Conservation (phyloP, 2,888 invertebrate genomes). For the Scelioninae gen. 2 region DNA sequence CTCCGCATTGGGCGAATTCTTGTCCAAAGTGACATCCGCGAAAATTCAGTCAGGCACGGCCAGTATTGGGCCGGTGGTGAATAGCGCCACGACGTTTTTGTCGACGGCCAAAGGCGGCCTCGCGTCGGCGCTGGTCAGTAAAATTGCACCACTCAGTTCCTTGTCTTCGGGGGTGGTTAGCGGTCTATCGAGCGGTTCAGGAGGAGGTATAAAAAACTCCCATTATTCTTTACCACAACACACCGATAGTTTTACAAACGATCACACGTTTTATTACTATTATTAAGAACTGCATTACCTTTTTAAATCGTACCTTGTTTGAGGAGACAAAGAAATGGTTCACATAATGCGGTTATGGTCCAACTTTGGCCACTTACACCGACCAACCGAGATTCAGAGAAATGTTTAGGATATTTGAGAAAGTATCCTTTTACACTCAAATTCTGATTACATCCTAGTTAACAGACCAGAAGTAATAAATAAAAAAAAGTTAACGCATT, state of each 20-base stretch:
- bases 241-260: not conserved
- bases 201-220: conserved; percentile 45
- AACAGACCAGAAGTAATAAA: too few relatives aligned
- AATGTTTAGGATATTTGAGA: too few relatives aligned
- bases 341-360: too few relatives aligned
- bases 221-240: conserved; percentile 41
- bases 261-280: not conserved
- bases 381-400: too few relatives aligned
- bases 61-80: conserved; percentile 78
- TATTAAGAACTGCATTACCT: too few relatives aligned
- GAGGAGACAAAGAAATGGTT: too few relatives aligned
- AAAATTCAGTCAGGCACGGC: conserved; percentile 82
- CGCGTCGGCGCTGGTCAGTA: conserved; percentile 67
- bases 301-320: too few relatives aligned
- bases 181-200: conserved; percentile 69
- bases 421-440: too few relatives aligned
- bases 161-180: conserved; percentile 79
- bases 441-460: too few relatives aligned
- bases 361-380: too few relatives aligned
- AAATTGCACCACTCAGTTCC: conserved; percentile 75
- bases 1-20: conserved; percentile 78
- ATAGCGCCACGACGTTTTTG: conserved; percentile 80
- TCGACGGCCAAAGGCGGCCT: conserved; percentile 67
- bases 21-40: conserved; percentile 82
- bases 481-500: too few relatives aligned